Conservation (phyloP, 2,888 invertebrate genomes). For the Cepaea hortensis region DNA sequence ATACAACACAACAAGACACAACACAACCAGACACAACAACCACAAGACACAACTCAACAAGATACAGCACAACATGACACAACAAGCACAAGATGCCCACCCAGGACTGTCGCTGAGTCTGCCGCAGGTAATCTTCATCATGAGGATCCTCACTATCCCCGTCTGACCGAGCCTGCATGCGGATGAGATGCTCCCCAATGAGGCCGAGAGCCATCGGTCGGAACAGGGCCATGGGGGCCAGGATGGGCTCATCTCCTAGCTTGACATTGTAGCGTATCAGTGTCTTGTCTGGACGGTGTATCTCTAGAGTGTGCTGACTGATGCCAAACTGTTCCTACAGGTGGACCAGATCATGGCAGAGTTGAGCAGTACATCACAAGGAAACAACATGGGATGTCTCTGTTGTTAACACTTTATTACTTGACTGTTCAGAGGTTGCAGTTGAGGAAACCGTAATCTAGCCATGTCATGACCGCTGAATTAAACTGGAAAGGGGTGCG, state of each 20-base stretch:
- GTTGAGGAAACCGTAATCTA: too few relatives aligned
- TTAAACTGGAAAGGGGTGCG: too few relatives aligned
- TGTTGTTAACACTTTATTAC: too few relatives aligned
- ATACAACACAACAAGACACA: too few relatives aligned
- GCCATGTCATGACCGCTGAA: too few relatives aligned
- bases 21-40: too few relatives aligned
- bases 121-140: conserved; percentile 92
- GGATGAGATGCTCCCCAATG: conserved; percentile 78
- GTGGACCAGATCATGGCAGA: not conserved
- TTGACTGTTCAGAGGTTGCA: too few relatives aligned
- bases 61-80: not conserved
- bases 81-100: conserved; percentile 8
- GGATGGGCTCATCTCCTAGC: conserved; percentile 93
- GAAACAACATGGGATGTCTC: too few relatives aligned
- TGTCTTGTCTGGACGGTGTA: conserved; percentile 71
- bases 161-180: conserved; percentile 80
- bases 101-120: conserved; percentile 80
- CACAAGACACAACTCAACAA: too few relatives aligned
- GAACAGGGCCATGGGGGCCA: conserved; percentile 91
- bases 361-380: too few relatives aligned
- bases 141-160: conserved; percentile 95
- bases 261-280: conserved; percentile 77
- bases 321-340: conserved; percentile 88
- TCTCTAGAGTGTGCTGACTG: conserved; percentile 78
- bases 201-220: conserved; percentile 87